Conservation (phyloP, 2,797 vertebrate genomes). For the Serranus cabrilla region DNA sequence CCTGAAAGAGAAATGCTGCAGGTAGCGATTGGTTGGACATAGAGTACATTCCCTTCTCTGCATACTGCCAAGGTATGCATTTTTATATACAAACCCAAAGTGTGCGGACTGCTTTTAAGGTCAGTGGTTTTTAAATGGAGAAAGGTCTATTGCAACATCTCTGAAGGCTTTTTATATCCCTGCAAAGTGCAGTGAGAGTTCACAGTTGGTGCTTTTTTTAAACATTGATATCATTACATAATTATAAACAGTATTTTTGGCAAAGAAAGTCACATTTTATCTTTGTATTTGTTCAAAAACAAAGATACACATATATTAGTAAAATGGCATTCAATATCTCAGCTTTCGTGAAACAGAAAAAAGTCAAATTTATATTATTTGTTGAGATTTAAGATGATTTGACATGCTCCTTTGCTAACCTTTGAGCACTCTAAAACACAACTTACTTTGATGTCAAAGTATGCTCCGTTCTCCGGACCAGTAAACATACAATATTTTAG, state of each 20-base stretch:
- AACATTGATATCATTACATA: slow-evolving; percentile 6
- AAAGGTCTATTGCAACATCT: slow-evolving; percentile 60
- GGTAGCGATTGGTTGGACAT: slow-evolving; percentile 64
- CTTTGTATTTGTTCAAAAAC: background rate
- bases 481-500: slow-evolving; percentile 73
- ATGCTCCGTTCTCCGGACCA: slow-evolving; percentile 47
- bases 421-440: slow-evolving; percentile 30
- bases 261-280: slow-evolving; percentile 3
- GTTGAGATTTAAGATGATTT: background rate
- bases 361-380: background rate
- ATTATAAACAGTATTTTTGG: slow-evolving; percentile 17
- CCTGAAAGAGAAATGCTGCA: slow-evolving; percentile 64
- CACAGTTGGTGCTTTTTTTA: slow-evolving; percentile 27
- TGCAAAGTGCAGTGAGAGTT: slow-evolving; percentile 15
- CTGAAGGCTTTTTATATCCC: slow-evolving; percentile 51
- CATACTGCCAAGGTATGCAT: slow-evolving; percentile 82
- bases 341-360: background rate
- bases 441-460: slow-evolving; percentile 59
- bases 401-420: slow-evolving; percentile 7
- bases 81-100: slow-evolving; percentile 81
- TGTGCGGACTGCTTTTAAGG: slow-evolving; percentile 69
- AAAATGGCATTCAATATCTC: slow-evolving; percentile 11
- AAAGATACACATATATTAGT: background rate
- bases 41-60: slow-evolving; percentile 79
- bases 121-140: slow-evolving; percentile 64